phyloP scores from a whole-genome alignment of 2,797 vertebrate genomes.

The Poecilia gillii region DNA sequence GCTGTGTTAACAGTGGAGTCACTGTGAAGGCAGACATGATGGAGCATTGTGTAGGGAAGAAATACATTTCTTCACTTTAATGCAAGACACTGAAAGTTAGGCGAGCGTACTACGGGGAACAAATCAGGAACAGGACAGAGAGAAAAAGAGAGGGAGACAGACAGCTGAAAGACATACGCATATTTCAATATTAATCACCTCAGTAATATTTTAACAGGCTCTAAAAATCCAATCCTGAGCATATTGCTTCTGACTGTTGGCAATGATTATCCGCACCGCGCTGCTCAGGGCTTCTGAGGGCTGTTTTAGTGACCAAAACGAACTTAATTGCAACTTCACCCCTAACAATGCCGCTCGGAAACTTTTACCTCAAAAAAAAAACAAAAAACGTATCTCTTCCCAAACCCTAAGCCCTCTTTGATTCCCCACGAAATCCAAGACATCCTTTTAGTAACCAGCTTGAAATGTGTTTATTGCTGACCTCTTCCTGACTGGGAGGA shows the following conservation, averaged over 20 bases:
- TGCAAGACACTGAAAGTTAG: slow-evolving; percentile 51
- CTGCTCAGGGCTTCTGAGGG: slow-evolving; percentile 55
- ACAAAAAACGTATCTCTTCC: too few species aligned
- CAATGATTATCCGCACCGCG: slow-evolving; percentile 76
- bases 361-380: slow-evolving; percentile 17
- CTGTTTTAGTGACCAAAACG: slow-evolving; percentile 54
- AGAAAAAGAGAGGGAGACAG: slow-evolving; percentile 67
- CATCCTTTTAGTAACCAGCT: slow-evolving; percentile 39
- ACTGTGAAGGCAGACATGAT: slow-evolving; percentile 34
- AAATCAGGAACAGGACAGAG: slow-evolving; percentile 53
- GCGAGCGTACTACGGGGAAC: slow-evolving; percentile 36
- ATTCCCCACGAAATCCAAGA: slow-evolving; percentile 53
- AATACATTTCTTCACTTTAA: slow-evolving; percentile 46
- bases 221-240: slow-evolving; percentile 86
- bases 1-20: slow-evolving; percentile 39
- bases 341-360: slow-evolving; percentile 25
- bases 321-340: slow-evolving; percentile 68
- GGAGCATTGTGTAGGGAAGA: slow-evolving; percentile 33
- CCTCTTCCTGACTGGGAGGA: slow-evolving; percentile 28
- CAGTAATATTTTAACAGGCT: slow-evolving; percentile 89
- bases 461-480: slow-evolving; percentile 49
- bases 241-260: slow-evolving; percentile 81
- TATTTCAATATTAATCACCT: slow-evolving; percentile 88
- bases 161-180: slow-evolving; percentile 78
- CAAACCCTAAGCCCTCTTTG: slow-evolving; percentile 18